These are phyloP conservation scores for Temnothorax unifasciatus DNA, from an alignment of 2,888 invertebrate genomes.

Conservation along the genomic window DNA sequence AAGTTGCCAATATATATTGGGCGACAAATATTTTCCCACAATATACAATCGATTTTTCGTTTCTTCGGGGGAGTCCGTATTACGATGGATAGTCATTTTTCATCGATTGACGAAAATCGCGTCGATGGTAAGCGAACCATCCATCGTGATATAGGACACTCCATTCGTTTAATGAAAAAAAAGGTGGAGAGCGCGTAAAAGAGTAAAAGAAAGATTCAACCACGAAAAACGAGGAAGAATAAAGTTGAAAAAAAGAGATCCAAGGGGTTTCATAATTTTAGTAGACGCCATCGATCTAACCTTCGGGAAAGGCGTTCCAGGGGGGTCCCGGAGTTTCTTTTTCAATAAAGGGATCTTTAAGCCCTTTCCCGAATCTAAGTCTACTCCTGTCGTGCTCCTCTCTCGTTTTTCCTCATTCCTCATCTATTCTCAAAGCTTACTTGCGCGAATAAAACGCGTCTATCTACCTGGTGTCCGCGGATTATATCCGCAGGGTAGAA, in stretches of 20 bases:
- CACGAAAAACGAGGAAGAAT: slow-evolving; percentile 58
- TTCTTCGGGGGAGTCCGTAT: slow-evolving; percentile 29
- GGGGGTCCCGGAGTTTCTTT: slow-evolving; percentile 67
- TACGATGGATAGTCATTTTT: slow-evolving; percentile 69
- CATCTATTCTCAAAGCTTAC: slow-evolving; percentile 80
- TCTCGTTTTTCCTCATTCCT: slow-evolving; percentile 68
- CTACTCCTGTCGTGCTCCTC: slow-evolving; percentile 73
- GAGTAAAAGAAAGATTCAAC: slow-evolving; percentile 14
- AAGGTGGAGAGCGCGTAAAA: slow-evolving; percentile 4
- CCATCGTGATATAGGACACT: slow-evolving; percentile 24
- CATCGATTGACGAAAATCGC: slow-evolving; percentile 62
- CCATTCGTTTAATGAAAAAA: not conserved
- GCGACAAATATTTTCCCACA: slow-evolving; percentile 63
- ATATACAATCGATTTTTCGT: not conserved
- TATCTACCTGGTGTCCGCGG: slow-evolving; percentile 75
- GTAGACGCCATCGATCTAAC: slow-evolving; percentile 79
- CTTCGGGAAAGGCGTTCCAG: slow-evolving; percentile 57
- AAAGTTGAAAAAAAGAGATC: slow-evolving; percentile 53
- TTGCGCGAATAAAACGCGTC: slow-evolving; percentile 71
- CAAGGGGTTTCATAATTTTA: slow-evolving; percentile 82
- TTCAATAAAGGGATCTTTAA: slow-evolving; percentile 71
- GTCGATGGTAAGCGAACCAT: slow-evolving; percentile 57
- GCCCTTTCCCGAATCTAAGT: slow-evolving; percentile 79
- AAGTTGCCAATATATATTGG: not conserved
- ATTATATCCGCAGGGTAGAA: slow-evolving; percentile 70